Base-by-base conservation (phyloP, 2,888 invertebrate species). In the Chironomus tentans region DNA sequence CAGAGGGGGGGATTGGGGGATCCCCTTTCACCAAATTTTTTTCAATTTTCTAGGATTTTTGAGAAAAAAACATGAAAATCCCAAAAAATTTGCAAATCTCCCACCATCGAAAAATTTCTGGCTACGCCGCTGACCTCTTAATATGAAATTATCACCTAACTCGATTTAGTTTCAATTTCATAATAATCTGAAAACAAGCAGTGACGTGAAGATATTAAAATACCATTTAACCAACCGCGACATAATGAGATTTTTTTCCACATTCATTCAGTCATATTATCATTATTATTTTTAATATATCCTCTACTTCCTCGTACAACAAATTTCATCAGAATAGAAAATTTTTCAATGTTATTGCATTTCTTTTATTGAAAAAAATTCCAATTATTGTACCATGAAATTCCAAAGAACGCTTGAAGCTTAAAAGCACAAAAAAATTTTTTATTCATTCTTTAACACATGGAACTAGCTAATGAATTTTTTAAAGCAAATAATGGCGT, bases 401-500 rank as follows among this genome's bases (percentile, higher is more conserved):
- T 56, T 56, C 7, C 15, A 18, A 18, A 56, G 56, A 56, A 56
- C 18, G 5, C 38, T 38, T 38, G 18, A 56, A 56, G n/a, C 7
- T n/a, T 4, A 28, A 28, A 56, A 50, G 15, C n/a, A 56, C 56
- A 15, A n/a, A n/a, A n/a, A n/a, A n/a, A n/a, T n/a, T n/a, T n/a
- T n/a, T n/a, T n/a, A 50, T 50, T 18, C 38, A 38, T 10, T 38
- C 38, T 10, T 38, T 15, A 56, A 56, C 15, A 65, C 21, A 24
- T 10, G 22, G 22, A 65, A 21, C 12, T 5, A 22, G 65, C 24
- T 65, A 65, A 65, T 65, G 65, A 65, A 65, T 65, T 65, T 65
- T 56, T 65, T 65, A 65, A 65, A 24, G 7, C 22, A 65, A 65
- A 65, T 65, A 65, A 65, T 65, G 21, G 65, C 65, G 65, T 65